Conservation (phyloP, 2,113 vertebrate genomes). For the Callorhinus ursinus region DNA sequence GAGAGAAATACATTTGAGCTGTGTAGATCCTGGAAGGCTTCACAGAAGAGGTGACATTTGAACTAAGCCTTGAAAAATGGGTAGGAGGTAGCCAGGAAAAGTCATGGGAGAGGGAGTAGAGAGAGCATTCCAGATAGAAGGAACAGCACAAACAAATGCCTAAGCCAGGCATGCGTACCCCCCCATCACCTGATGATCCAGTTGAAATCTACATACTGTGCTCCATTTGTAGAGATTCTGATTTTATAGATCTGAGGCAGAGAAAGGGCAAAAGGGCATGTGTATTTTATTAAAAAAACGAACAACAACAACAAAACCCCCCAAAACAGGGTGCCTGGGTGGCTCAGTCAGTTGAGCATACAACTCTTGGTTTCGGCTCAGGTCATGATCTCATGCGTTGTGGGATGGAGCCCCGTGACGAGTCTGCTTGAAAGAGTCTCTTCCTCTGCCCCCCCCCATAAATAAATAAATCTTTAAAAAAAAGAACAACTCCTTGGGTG, state of each 20-base stretch:
- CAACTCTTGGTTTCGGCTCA: not conserved
- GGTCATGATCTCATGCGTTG: not conserved
- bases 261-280: slow-evolving; percentile 2
- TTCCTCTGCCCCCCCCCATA: not conserved
- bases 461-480: not conserved
- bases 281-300: not conserved
- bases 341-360: not conserved
- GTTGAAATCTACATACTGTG: not conserved
- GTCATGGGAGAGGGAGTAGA: not conserved
- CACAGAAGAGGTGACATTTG: slow-evolving; percentile 2
- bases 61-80: slow-evolving; percentile 48
- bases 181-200: not conserved
- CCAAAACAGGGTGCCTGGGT: not conserved
- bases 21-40: not conserved
- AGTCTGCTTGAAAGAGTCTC: not conserved
- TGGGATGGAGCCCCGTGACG: not conserved
- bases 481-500: not conserved
- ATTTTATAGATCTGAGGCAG: not conserved
- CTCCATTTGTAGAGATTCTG: not conserved
- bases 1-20: slow-evolving; percentile 4
- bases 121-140: not conserved
- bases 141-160: not conserved
- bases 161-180: not conserved
- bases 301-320: not conserved
- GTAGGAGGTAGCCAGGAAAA: not conserved